Percentiles rank a stretch among this genome's conserved stretches.
Evolutionary conservation across 2,888 invertebrate genomes (phyloP).

Genomic region (Sphaerophoria rueppellii): DNA sequence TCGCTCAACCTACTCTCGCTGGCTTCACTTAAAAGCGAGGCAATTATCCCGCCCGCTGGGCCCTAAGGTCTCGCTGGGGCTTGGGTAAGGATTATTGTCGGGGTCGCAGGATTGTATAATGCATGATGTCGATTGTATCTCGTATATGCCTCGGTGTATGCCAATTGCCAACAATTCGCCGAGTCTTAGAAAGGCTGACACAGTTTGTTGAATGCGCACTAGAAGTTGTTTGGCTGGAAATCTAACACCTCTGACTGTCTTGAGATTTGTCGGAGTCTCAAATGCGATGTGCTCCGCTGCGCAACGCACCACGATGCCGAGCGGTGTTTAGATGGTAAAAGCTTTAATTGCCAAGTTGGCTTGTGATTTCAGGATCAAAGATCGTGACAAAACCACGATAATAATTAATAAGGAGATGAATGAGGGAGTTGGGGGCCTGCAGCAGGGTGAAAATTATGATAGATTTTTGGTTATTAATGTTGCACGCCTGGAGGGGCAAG

Average conservation of each 20-base stretch:
- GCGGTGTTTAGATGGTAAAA: background rate
- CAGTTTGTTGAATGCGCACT: slow-evolving; percentile 14
- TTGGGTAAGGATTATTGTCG: slow-evolving; percentile 10
- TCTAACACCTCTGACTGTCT: slow-evolving; percentile 21
- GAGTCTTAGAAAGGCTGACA: slow-evolving; percentile 1
- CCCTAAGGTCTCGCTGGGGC: slow-evolving; percentile 6
- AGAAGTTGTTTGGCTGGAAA: slow-evolving; percentile 21
- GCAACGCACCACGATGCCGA: too few species aligned
- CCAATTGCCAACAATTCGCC: background rate
- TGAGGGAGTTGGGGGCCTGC: background rate
- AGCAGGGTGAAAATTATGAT: slow-evolving; percentile 9
- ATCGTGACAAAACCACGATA: slow-evolving; percentile 43
- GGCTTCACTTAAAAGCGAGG: slow-evolving; percentile 2
- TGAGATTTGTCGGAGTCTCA: background rate
- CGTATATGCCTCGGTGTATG: background rate
- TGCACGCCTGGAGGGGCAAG: background rate
- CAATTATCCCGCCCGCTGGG: slow-evolving; percentile 44
- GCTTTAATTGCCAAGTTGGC: background rate
- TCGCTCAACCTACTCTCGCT: background rate
- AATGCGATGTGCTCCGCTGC: background rate
- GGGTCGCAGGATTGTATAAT: slow-evolving; percentile 28
- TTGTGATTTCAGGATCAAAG: background rate
- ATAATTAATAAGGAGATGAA: slow-evolving; percentile 32
- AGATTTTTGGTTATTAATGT: slow-evolving; percentile 2
- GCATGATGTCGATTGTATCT: background rate